Base-by-base conservation (phyloP, 2,797 vertebrate species). In the Pogoniulus pusillus region DNA sequence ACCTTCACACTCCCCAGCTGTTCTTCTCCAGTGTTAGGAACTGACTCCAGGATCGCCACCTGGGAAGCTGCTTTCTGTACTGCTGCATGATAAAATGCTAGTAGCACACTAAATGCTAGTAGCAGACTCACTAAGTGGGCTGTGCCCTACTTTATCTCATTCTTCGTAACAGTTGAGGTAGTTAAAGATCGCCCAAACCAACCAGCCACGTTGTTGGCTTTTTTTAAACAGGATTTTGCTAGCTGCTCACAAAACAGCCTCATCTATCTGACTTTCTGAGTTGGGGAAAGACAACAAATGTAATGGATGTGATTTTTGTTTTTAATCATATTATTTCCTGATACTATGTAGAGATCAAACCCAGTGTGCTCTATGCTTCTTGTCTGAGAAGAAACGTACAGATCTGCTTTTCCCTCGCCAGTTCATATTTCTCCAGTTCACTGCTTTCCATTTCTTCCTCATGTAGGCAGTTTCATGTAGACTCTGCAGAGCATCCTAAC, bases 341-440 rank as follows among this genome's bases (percentile, higher is more conserved):
- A 47, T 70, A 2, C 57, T 57, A 8, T 53, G 89, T 55, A 65
- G 69, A 82, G 65, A 77, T 69, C 16, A 3, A 51, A 49, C 65
- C 78, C 32, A 16, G 32, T 0, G 0, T 0, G 4, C 51, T 82
- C 34, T 64, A 26, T 7, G 0, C 19, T 32, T 72, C 35, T 49
- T 79, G 57, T 22, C 66, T 74, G 65, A 55, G 64, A 69, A 85
- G 34, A 71, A 85, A 80, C 47, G 58, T 37, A 37, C 5, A 4
- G 43, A 20, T 82, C 69, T 69, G 72, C 29, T 91, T 91, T 85
- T 85, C 58, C 62, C 79, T 91, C 1, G 0, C 63, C 55, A 39
- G 65, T 23, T 91, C 63, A 10, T 79, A 45, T 88, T 93, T 82
- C 87, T 92, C 53, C 85, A 89, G 80, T 43, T 88, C 81, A 89